Percentiles rank a stretch among this genome's conserved stretches.
phyloP scores from a whole-genome alignment of 2,888 invertebrate genomes.

The Parapristionchus giblindavisi region DNA sequence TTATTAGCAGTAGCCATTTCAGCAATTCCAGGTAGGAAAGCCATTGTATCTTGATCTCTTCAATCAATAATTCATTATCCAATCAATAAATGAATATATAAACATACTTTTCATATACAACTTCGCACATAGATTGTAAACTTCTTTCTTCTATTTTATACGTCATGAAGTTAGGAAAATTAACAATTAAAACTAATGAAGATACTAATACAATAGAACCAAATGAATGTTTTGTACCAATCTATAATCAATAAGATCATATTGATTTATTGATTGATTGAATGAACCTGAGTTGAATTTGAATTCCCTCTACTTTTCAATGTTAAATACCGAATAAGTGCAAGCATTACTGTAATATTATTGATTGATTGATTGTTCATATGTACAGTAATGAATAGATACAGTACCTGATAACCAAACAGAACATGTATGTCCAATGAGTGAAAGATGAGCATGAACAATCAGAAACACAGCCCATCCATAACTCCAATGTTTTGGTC shows the following conservation, averaged over 20 bases:
- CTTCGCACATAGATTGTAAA: not conserved
- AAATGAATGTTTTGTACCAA: slow-evolving; percentile 64
- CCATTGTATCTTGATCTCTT: slow-evolving; percentile 46
- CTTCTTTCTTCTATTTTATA: slow-evolving; percentile 64
- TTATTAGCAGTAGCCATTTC: slow-evolving; percentile 62
- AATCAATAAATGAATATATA: not conserved
- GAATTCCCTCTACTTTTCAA: slow-evolving; percentile 63
- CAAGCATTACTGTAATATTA: slow-evolving; percentile 67
- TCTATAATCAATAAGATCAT: slow-evolving; percentile 47
- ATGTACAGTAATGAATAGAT: not conserved
- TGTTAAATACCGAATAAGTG: slow-evolving; percentile 66
- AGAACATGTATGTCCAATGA: slow-evolving; percentile 65
- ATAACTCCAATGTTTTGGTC: slow-evolving; percentile 63
- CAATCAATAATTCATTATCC: not conserved
- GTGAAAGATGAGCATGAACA: slow-evolving; percentile 65
- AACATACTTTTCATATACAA: slow-evolving; percentile 7
- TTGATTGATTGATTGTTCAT: not conserved
- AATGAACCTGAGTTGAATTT: slow-evolving; percentile 57
- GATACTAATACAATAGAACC: slow-evolving; percentile 64
- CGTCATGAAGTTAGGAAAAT: slow-evolving; percentile 66
- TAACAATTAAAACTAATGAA: slow-evolving; percentile 51
- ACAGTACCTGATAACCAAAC: slow-evolving; percentile 66
- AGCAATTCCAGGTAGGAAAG: slow-evolving; percentile 66
- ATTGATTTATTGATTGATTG: not conserved
- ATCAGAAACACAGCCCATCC: slow-evolving; percentile 68